Conservation (phyloP, 2,797 vertebrate genomes). For the Coregonus ussuriensis region DNA sequence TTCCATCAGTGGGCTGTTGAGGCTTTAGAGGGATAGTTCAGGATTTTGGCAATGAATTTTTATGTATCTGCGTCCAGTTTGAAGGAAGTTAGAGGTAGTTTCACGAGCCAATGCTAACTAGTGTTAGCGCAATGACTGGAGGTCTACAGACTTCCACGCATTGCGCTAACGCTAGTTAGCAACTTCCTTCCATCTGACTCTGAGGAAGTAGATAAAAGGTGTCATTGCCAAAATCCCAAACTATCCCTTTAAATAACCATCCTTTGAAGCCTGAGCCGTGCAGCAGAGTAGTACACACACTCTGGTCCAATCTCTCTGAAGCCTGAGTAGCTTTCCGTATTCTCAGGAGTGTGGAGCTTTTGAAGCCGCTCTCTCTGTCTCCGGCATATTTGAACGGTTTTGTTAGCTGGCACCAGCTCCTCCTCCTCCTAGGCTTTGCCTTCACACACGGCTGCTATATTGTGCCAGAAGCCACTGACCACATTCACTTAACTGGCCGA, state of each 20-base stretch:
- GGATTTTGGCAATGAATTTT: too few relatives aligned
- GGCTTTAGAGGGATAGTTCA: constrained; percentile 1
- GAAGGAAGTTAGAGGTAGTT: too few relatives aligned
- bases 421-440: constrained; percentile 1
- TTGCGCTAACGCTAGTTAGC: too few relatives aligned
- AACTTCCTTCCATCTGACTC: too few relatives aligned
- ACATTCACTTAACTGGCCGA: constrained; percentile 19
- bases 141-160: too few relatives aligned
- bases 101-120: too few relatives aligned
- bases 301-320: neutral
- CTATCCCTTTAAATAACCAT: neutral
- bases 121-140: too few relatives aligned
- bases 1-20: constrained; percentile 19
- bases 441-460: constrained; percentile 19
- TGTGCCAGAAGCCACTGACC: constrained; percentile 14
- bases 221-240: too few relatives aligned
- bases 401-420: neutral
- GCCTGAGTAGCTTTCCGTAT: neutral
- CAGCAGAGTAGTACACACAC: constrained; percentile 18
- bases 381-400: neutral
- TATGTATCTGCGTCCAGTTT: too few relatives aligned
- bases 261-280: constrained; percentile 27
- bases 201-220: too few relatives aligned
- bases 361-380: neutral
- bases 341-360: constrained; percentile 3